Percentiles rank a stretch among this genome's conserved stretches.
Evolutionary conservation across 2,797 vertebrate genomes (phyloP).

Genomic region (Trachops cirrhosus): DNA sequence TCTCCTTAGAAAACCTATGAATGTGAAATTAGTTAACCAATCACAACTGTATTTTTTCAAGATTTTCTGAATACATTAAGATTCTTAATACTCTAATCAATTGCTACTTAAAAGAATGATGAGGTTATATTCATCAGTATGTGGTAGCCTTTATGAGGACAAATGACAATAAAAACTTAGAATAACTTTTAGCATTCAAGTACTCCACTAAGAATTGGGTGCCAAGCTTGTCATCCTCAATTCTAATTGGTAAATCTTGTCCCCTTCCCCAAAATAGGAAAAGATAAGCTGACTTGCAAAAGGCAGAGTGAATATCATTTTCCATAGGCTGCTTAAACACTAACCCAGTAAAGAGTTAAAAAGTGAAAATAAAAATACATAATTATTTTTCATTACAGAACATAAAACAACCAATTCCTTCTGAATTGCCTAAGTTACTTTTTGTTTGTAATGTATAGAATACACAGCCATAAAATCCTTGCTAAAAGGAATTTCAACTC

Average conservation of each 20-base stretch:
- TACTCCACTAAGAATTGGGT: not conserved
- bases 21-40: not conserved
- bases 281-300: not conserved
- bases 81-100: not conserved
- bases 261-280: not conserved
- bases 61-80: not conserved
- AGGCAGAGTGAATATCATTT: not conserved
- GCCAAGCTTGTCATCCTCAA: not conserved
- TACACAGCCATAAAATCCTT: not conserved
- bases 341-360: not conserved
- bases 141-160: not conserved
- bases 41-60: not conserved
- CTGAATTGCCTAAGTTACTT: not conserved
- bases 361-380: not conserved
- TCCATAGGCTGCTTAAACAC: not conserved
- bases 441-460: not conserved
- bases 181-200: not conserved
- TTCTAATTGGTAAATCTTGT: not conserved
- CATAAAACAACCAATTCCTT: not conserved
- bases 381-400: conserved; percentile 24
- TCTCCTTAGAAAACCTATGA: not conserved
- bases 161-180: not conserved
- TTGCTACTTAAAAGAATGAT: not conserved
- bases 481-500: not conserved
- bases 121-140: not conserved